Percentiles rank a stretch among this genome's conserved stretches.
phyloP scores from a whole-genome alignment of 2,797 vertebrate species.

The Parotocinclus haroldoi region DNA sequence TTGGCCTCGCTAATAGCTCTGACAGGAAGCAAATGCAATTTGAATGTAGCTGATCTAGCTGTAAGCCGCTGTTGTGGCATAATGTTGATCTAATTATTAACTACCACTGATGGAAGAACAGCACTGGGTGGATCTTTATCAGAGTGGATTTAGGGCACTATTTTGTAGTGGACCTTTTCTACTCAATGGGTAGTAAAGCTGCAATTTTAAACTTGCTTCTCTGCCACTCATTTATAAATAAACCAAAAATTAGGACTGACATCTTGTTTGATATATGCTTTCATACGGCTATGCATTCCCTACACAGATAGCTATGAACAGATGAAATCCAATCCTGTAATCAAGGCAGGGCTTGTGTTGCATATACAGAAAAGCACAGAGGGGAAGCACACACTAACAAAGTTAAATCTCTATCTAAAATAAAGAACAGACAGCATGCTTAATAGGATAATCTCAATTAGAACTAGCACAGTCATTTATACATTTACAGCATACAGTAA shows the following conservation, averaged over 20 bases:
- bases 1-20: conserved; percentile 83
- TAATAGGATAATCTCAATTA: neutral
- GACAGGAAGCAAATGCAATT: conserved; percentile 95
- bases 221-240: too few species aligned
- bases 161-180: neutral
- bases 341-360: neutral
- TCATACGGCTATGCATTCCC: neutral
- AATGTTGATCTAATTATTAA: conserved; percentile 96
- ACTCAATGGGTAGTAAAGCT: too few species aligned
- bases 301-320: neutral
- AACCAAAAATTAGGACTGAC: neutral
- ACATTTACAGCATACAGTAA: neutral
- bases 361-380: neutral
- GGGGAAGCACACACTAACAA: neutral
- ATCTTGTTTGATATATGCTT: conserved; percentile 4
- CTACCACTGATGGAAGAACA: conserved; percentile 83
- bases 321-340: neutral
- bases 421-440: too few species aligned
- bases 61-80: conserved; percentile 86
- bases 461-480: neutral
- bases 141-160: conserved; percentile 38
- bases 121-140: conserved; percentile 65
- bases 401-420: neutral
- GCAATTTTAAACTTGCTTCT: too few species aligned
- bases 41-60: conserved; percentile 93